Evolutionary conservation across 2,888 invertebrate genomes (phyloP).

Genomic region (Cryptus armator): DNA sequence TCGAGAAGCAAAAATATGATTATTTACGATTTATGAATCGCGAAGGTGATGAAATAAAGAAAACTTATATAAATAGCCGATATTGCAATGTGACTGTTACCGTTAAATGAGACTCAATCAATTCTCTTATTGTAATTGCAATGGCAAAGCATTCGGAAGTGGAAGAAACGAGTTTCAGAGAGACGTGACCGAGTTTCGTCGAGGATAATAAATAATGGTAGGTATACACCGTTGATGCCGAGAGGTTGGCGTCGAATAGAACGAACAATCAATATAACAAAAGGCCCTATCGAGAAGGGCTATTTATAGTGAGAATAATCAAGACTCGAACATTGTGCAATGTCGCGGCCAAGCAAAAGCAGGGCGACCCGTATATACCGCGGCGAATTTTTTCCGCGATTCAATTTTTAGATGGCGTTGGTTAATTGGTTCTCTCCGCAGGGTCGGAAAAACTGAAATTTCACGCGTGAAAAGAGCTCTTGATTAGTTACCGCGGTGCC

Average conservation of each 20-base stretch:
- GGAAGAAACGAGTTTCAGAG: not conserved
- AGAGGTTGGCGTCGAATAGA: constrained; percentile 7
- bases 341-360: not conserved
- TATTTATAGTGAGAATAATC: constrained; percentile 16
- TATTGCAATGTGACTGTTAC: too few relatives aligned
- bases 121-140: too few relatives aligned
- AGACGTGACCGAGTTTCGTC: constrained; percentile 14
- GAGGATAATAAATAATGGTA: not conserved
- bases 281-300: not conserved
- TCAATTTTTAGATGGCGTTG: constrained; percentile 17
- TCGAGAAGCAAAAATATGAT: too few relatives aligned
- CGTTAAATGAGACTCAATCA: too few relatives aligned
- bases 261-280: constrained; percentile 28
- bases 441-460: constrained; percentile 47
- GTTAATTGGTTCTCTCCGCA: constrained; percentile 53
- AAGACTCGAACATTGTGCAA: constrained; percentile 15
- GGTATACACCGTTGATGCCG: not conserved
- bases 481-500: constrained; percentile 36
- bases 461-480: constrained; percentile 50
- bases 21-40: too few relatives aligned
- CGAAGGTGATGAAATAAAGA: too few relatives aligned
- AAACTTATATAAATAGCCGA: too few relatives aligned
- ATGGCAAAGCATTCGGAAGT: not conserved
- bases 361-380: not conserved
- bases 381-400: constrained; percentile 1